Base-by-base conservation (phyloP, 2,113 vertebrate species). In the Peromyscus californicus region DNA sequence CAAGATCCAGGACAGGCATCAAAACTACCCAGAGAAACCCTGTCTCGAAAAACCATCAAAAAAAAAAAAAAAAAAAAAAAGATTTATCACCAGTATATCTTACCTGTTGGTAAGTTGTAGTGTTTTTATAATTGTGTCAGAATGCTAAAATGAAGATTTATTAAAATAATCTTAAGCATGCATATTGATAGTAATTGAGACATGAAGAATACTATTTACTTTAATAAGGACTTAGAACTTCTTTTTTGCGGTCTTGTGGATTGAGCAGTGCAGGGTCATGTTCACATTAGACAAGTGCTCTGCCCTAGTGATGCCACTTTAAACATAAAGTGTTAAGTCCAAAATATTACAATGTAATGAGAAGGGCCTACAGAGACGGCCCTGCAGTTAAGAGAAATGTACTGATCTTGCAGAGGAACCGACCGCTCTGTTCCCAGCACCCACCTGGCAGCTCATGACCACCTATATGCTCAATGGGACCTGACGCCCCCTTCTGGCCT, bases 121-220 rank as follows among this genome's bases (percentile, higher is more conserved):
- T 75, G 22, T 70, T 94, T 94, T 89, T 51, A 51, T 48, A 48
- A 48, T 48, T 70, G 21, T 89, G 65, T 92, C 21, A 75, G 33
- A 65, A 84, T 31, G 42, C 69, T 95, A 79, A 93, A 79, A 95
- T 87, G 69, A 91, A 45, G 11, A 42, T 59, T 96, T 85, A 48
- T 88, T 89, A 76, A 96, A 94, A 85, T 91, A 90, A 89, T 92
- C 87, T 48, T 51, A 85, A 89, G 63, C 57, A 51, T 86, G 6
- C 8, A 29, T 76, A 59, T 65, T 70, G 54, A 42, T 80, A 74
- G 24, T 24, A 95, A 59, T 74, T 75, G 42, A 70, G 17, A 59
- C 2, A 51, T 16, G n/a, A 54, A 74, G 36, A 83, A 88, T 83
- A 29, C 65, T 70, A 54, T 83, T 95, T 92, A 94, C 65, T 83